Evolutionary conservation across 92 coral and sea anemone genomes (phyloP).

Genomic region (Scolanthus callimorphus): DNA sequence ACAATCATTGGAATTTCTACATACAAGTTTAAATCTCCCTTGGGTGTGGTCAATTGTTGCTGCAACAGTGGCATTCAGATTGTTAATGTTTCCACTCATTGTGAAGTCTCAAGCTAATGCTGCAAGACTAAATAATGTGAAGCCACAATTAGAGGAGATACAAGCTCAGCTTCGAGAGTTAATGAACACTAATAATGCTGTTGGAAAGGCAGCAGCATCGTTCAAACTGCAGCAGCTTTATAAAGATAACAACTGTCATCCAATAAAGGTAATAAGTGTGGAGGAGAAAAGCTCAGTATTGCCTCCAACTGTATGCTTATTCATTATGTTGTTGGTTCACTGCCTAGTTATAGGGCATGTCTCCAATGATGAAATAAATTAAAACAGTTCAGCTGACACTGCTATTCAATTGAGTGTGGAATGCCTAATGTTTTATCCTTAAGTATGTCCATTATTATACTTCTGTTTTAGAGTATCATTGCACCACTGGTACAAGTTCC

Average conservation of each 20-base stretch:
- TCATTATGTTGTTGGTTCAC: too few species aligned
- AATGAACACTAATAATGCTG: conserved; percentile 64
- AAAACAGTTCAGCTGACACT: too few species aligned
- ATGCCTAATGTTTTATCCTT: too few species aligned
- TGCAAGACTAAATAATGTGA: conserved; percentile 86
- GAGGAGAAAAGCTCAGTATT: too few species aligned
- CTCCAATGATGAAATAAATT: too few species aligned
- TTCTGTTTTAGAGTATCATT: conserved; percentile 66
- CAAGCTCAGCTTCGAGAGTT: conserved; percentile 81
- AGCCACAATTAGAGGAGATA: conserved; percentile 80
- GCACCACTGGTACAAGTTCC: conserved; percentile 86
- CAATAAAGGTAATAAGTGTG: conserved; percentile 93
- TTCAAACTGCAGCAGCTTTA: conserved; percentile 70
- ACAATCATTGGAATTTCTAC: conserved; percentile 74
- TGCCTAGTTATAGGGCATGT: too few species aligned
- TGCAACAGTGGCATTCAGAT: conserved; percentile 64
- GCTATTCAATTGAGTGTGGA: too few species aligned
- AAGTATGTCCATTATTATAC: too few species aligned
- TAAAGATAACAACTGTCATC: conserved; percentile 84
- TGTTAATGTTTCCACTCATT: conserved; percentile 75
- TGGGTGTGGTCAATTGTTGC: conserved; percentile 90
- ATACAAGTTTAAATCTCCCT: conserved; percentile 58
- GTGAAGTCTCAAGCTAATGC: conserved; percentile 89
- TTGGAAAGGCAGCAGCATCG: conserved; percentile 72
- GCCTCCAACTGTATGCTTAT: too few species aligned